phyloP scores from a whole-genome alignment of 1,140 invertebrate species.

The Tetramorium parvispinum region DNA sequence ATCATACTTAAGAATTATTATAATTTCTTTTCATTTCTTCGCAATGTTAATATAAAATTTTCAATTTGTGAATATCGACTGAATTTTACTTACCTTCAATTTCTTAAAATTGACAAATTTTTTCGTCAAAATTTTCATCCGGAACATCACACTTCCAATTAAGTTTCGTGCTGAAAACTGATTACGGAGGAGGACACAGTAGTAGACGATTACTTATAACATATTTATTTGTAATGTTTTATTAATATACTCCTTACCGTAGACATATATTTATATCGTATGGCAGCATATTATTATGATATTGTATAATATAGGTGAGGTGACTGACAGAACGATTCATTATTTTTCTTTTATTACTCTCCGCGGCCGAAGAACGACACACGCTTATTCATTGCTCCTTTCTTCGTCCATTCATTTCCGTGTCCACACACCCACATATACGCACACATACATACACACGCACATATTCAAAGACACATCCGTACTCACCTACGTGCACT shows the following conservation, averaged over 20 bases:
- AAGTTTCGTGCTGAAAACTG: background rate
- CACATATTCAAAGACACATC: background rate
- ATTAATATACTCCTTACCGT: constrained; percentile 85
- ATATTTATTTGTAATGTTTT: constrained; percentile 84
- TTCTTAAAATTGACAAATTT: background rate
- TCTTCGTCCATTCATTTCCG: constrained; percentile 33
- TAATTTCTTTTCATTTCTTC: background rate
- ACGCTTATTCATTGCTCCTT: constrained; percentile 48
- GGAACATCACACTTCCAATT: background rate
- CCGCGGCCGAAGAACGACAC: constrained; percentile 69
- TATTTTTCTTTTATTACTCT: constrained; percentile 73
- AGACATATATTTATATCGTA: constrained; percentile 86
- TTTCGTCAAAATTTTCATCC: background rate
- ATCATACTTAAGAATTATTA: background rate
- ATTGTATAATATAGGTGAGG: constrained; percentile 84
- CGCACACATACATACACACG: background rate
- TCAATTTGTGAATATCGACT: background rate
- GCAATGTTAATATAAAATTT: background rate
- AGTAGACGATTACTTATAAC: constrained; percentile 73
- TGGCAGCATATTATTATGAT: constrained; percentile 85
- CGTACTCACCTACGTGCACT: constrained; percentile 52
- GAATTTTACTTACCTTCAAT: background rate
- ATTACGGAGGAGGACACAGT: background rate
- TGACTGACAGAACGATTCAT: constrained; percentile 82
- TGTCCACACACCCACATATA: background rate